Percentiles rank a stretch among this genome's conserved stretches.
phyloP scores from a whole-genome alignment of 2,888 invertebrate species.

The Sepioteuthis lessoniana region DNA sequence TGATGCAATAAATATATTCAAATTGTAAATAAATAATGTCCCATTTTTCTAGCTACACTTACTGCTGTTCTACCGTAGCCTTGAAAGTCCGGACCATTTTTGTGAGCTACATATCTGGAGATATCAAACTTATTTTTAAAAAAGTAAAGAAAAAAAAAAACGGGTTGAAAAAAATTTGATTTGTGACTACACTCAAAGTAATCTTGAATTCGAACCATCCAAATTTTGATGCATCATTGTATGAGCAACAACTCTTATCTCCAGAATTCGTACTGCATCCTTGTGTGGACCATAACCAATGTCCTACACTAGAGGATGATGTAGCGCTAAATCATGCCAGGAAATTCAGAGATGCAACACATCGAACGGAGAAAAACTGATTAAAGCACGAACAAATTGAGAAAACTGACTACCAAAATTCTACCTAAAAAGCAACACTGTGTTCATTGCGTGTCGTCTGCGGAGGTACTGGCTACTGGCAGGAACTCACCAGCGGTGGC shows the following conservation, averaged over 20 bases:
- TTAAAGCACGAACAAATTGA: background rate
- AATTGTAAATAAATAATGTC: background rate
- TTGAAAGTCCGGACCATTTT: background rate
- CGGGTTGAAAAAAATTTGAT: background rate
- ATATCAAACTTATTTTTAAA: background rate
- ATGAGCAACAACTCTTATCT: background rate
- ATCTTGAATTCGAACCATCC: background rate
- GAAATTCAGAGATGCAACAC: slow-evolving; percentile 11
- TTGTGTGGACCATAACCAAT: background rate
- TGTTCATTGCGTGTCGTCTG: slow-evolving; percentile 40
- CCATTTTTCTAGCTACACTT: background rate
- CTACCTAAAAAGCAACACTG: slow-evolving; percentile 45
- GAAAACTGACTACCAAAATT: slow-evolving; percentile 40
- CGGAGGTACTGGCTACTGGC: slow-evolving; percentile 14
- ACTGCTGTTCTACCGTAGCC: background rate
- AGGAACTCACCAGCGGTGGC: slow-evolving; percentile 35
- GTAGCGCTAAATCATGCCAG: background rate
- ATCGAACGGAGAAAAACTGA: background rate
- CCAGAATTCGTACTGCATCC: background rate
- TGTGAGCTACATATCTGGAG: background rate
- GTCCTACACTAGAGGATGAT: background rate
- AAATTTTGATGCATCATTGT: background rate
- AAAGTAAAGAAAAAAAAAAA: background rate
- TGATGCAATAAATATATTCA: background rate
- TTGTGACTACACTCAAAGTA: background rate